Percentiles rank a stretch among this genome's conserved stretches.
These are phyloP conservation scores for Chloromyia formosa DNA, from an alignment of 2,888 invertebrate species.

Conservation along the genomic window DNA sequence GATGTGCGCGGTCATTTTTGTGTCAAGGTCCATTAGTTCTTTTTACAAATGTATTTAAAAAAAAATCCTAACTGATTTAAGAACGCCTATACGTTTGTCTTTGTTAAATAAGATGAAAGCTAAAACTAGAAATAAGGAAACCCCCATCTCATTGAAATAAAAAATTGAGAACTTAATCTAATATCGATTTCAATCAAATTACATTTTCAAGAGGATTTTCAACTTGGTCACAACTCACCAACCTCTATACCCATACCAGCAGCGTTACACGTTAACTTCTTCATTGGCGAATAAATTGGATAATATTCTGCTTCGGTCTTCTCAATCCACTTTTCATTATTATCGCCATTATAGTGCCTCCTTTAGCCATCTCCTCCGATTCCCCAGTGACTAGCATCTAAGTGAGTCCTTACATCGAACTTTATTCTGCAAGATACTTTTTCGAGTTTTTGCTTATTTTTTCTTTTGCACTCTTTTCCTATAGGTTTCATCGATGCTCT, in stretches of 20 bases:
- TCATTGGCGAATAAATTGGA: slow-evolving; percentile 26
- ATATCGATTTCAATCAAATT: slow-evolving; percentile 30
- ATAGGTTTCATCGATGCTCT: background rate
- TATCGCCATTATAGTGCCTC: slow-evolving; percentile 4
- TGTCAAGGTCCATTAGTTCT: no score
- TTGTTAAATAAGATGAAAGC: no score
- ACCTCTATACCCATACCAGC: no score
- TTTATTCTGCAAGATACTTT: background rate
- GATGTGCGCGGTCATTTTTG: no score
- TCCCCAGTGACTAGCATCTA: background rate
- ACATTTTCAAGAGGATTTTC: slow-evolving; percentile 17
- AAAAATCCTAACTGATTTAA: no score
- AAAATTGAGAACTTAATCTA: slow-evolving; percentile 4
- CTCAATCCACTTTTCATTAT: slow-evolving; percentile 10
- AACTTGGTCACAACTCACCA: slow-evolving; percentile 14
- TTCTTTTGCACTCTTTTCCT: background rate
- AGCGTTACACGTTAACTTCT: background rate
- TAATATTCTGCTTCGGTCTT: slow-evolving; percentile 23
- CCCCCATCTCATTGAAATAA: no score
- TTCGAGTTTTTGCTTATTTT: background rate
- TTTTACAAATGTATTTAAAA: no score
- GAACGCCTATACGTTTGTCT: no score
- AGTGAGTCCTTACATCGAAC: slow-evolving; percentile 6
- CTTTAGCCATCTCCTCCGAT: background rate
- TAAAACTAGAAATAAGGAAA: no score